These are phyloP conservation scores for Gonatopus flavifemur DNA, from an alignment of 1,140 invertebrate species.

Conservation along the genomic window DNA sequence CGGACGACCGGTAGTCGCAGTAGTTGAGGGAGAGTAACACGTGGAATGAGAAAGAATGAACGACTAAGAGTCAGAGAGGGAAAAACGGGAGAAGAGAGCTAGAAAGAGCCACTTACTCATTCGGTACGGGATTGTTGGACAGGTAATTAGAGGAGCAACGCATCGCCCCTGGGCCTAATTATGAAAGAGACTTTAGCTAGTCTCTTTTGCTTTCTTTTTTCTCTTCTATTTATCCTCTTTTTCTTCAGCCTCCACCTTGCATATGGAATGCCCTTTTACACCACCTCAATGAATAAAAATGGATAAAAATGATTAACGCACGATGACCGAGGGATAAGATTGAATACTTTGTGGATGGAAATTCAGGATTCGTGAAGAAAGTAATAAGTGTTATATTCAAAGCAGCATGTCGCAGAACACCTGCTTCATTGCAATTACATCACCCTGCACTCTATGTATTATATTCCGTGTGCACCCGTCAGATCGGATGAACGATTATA, in stretches of 20 bases:
- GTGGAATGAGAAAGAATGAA: too few relatives aligned
- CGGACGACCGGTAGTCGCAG: background rate
- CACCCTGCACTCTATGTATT: too few relatives aligned
- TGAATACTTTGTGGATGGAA: background rate
- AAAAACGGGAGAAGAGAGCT: background rate
- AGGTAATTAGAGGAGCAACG: slow-evolving; percentile 55
- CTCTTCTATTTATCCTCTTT: slow-evolving; percentile 14
- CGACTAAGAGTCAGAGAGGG: too few relatives aligned
- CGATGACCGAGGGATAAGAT: background rate
- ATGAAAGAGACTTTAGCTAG: slow-evolving; percentile 39
- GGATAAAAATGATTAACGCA: background rate
- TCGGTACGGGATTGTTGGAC: slow-evolving; percentile 48
- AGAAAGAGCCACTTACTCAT: slow-evolving; percentile 35
- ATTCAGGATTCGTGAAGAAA: background rate
- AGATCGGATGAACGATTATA: slow-evolving; percentile 22
- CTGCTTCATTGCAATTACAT: too few relatives aligned
- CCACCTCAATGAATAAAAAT: too few relatives aligned
- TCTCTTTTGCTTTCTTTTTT: slow-evolving; percentile 13
- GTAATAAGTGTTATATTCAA: background rate
- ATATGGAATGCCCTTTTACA: too few relatives aligned
- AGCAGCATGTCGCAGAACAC: slow-evolving; percentile 4
- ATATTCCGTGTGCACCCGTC: slow-evolving; percentile 10
- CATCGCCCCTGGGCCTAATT: slow-evolving; percentile 53
- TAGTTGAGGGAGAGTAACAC: background rate
- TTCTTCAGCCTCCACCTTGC: slow-evolving; percentile 7